Conservation (phyloP, 2,888 invertebrate genomes). For the Mylabris sibirica region DNA sequence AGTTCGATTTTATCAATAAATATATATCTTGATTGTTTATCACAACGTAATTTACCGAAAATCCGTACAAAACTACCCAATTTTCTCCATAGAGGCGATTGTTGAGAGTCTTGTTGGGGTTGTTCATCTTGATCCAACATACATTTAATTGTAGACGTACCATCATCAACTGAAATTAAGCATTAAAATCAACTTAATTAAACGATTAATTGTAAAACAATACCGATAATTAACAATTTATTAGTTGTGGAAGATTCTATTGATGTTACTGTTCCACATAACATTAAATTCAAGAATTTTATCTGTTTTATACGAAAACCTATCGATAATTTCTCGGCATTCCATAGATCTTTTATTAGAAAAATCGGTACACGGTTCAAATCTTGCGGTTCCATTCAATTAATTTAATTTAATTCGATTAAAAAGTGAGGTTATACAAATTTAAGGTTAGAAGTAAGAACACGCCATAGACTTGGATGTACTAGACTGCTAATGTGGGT, state of each 20-base stretch:
- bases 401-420: background rate
- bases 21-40: background rate
- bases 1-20: background rate
- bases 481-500: too few relatives aligned
- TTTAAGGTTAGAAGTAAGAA: background rate
- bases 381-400: background rate
- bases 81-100: background rate
- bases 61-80: background rate
- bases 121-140: background rate
- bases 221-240: background rate
- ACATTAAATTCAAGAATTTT: background rate
- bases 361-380: background rate
- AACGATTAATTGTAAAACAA: background rate
- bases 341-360: background rate
- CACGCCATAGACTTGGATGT: too few relatives aligned
- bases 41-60: background rate
- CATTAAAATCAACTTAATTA: background rate
- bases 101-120: background rate
- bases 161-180: conserved; percentile 10
- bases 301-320: background rate
- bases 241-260: background rate
- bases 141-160: conserved; percentile 12
- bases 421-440: background rate
- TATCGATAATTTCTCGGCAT: background rate
- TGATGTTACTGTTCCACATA: background rate